These are phyloP conservation scores for Mermis nigrescens DNA, from an alignment of 2,888 invertebrate genomes.

Conservation along the genomic window DNA sequence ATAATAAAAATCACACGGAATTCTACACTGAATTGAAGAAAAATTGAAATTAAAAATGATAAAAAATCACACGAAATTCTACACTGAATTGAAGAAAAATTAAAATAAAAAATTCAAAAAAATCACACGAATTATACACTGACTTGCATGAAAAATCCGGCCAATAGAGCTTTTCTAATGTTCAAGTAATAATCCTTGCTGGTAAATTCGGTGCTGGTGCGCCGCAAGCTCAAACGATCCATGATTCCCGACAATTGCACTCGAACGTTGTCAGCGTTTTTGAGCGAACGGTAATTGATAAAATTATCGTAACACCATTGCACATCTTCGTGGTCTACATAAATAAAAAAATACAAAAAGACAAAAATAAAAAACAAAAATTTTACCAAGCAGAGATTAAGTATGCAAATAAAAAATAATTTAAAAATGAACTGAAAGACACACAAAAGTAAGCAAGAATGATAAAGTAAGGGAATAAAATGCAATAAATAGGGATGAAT, in stretches of 20 bases:
- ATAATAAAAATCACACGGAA: too few species aligned
- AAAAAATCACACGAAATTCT: too few species aligned
- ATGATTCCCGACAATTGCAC: constrained; percentile 91
- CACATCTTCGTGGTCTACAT: constrained; percentile 82
- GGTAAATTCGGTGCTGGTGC: constrained; percentile 91
- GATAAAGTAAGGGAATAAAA: neutral
- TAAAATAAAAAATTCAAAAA: too few species aligned
- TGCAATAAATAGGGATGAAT: too few species aligned
- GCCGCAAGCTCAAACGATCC: constrained; percentile 80
- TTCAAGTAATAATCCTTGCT: constrained; percentile 96
- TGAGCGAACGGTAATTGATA: constrained; percentile 89
- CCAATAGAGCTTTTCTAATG: constrained; percentile 88
- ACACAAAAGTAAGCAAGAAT: neutral
- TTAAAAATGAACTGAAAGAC: neutral
- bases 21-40: too few species aligned
- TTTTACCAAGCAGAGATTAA: neutral
- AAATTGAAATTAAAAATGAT: too few species aligned
- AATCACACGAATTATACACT: too few species aligned
- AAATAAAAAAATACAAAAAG: constrained; percentile 2
- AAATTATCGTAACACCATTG: constrained; percentile 99
- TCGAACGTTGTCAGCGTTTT: constrained; percentile 93
- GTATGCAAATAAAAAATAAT: neutral
- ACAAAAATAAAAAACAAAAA: neutral
- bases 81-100: too few species aligned
- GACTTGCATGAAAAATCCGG: constrained; percentile 99